These are phyloP conservation scores for Podilymbus podiceps DNA, from an alignment of 2,113 vertebrate genomes.

Conservation along the genomic window DNA sequence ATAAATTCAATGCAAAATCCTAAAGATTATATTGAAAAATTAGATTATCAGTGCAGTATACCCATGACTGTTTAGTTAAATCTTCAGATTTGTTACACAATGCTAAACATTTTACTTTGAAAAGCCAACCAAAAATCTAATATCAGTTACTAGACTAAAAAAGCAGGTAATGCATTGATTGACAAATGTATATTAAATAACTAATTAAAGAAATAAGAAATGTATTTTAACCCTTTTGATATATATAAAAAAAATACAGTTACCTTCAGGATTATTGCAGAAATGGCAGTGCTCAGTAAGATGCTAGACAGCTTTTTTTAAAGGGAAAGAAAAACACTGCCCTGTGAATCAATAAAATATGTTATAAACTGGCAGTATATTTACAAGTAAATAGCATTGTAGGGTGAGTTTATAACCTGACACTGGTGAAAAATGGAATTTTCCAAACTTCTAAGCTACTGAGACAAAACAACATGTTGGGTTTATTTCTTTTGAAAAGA, in stretches of 20 bases:
- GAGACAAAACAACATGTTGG: background rate
- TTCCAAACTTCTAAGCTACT: background rate
- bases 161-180: background rate
- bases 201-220: background rate
- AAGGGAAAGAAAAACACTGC: background rate
- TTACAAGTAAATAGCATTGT: background rate
- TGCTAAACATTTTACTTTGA: background rate
- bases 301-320: background rate
- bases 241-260: background rate
- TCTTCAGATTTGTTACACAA: background rate
- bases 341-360: background rate
- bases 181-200: background rate
- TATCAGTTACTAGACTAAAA: background rate
- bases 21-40: background rate
- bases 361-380: background rate
- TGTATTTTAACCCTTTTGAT: background rate
- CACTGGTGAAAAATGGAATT: background rate
- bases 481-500: constrained; percentile 4
- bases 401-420: constrained; percentile 1
- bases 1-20: background rate
- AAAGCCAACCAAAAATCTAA: background rate
- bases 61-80: background rate
- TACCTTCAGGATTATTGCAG: background rate
- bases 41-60: background rate
- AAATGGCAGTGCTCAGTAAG: background rate